Evolutionary conservation across 2,888 invertebrate genomes (phyloP), one percentile per base, ranked within the genome.

Genomic region (Dynastes maya): DNA sequence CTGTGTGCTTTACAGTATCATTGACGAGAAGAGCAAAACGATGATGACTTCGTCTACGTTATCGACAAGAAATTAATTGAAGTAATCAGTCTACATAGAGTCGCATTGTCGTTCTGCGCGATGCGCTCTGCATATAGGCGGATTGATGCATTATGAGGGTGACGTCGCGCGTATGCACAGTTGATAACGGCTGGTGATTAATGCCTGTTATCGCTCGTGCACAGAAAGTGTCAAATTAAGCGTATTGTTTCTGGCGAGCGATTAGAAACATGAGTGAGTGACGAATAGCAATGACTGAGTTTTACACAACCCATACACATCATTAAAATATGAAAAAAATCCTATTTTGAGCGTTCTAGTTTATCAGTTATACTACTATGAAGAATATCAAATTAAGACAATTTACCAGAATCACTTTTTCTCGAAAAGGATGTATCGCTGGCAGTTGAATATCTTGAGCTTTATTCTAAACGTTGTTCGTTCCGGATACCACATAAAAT

Each of bases 31-130:
- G 53, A n/a, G 45, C 65, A 45, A 58, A 71, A 55, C 55, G 71
- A 58, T 71, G 65, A 67, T 67, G 65, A 71, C 55, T 71, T 71
- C 55, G 71, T 58, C 55, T 71, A 53, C 16, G 55, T 71, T 71
- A 71, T 71, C 71, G 37, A 71, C 71, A 71, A 71, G 71, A 71
- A 71, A 71, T 71, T 71, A 71, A 71, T 71, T 71, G 71, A 55
- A 58, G 58, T 37, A 71, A 71, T 71, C 32, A 71, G 32, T 71
- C 16, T 67, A 55, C 55, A 55, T 55, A 16, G 8, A 55, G 55
- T 22, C 27, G 55, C 55, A 22, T 55, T 55, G 16, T 55, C 55
- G 55, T 55, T 55, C n/a, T 16, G 55, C 5, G 22, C 55, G 8
- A 45, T 55, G 22, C 55, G 55, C 22, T 8, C 16, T 22, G 22